These are phyloP conservation scores for Acanthosepion esculentum DNA, from an alignment of 2,888 invertebrate genomes.

Conservation along the genomic window DNA sequence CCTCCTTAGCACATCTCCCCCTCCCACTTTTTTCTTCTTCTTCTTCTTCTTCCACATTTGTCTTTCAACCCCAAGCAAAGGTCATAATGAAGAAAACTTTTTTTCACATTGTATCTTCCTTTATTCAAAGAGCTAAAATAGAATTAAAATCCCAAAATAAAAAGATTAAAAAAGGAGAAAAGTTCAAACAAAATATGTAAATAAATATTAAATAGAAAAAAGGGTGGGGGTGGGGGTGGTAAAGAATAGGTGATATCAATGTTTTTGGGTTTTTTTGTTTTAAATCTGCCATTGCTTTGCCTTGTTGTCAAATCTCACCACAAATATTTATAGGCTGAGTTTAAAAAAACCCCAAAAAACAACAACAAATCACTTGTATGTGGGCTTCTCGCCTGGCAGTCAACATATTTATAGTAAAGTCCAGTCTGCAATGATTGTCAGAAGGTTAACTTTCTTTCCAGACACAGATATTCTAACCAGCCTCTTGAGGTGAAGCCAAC, in stretches of 20 bases:
- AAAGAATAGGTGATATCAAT: neutral
- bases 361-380: too few relatives aligned
- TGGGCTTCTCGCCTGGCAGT: neutral
- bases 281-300: neutral
- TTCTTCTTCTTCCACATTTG: too few relatives aligned
- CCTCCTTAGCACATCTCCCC: too few relatives aligned
- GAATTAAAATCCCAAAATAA: neutral
- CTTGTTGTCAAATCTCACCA: neutral
- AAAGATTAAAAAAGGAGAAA: neutral
- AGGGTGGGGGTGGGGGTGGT: too few relatives aligned
- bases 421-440: too few relatives aligned
- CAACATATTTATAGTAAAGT: neutral
- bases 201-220: neutral
- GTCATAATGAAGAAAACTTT: neutral
- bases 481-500: neutral
- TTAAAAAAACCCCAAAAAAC: too few relatives aligned
- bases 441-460: neutral
- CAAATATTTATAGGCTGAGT: too few relatives aligned
- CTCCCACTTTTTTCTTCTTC: too few relatives aligned
- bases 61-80: too few relatives aligned
- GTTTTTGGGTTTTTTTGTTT: too few relatives aligned
- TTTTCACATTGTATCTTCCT: neutral
- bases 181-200: neutral
- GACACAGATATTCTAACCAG: neutral
- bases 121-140: conserved; percentile 16